These are phyloP conservation scores for Uria aalge DNA, from an alignment of 2,113 vertebrate species.

Conservation along the genomic window DNA sequence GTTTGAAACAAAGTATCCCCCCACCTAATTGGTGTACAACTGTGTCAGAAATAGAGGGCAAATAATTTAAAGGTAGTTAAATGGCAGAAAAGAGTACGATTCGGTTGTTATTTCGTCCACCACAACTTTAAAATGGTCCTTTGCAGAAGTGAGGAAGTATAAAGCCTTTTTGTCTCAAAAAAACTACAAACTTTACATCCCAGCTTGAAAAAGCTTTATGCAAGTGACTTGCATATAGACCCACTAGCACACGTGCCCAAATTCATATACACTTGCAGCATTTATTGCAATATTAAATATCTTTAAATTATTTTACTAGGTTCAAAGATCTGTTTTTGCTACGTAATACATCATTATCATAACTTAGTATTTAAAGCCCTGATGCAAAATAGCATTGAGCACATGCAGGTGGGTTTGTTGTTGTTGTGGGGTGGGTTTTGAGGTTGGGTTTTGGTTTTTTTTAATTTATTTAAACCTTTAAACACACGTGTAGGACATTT, in stretches of 20 bases:
- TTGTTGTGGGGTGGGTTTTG: not conserved
- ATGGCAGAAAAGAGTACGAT: not conserved
- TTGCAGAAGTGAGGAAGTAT: not conserved
- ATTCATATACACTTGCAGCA: not conserved
- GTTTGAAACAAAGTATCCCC: slow-evolving; percentile 61
- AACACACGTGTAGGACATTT: not conserved
- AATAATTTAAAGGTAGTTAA: slow-evolving; percentile 30
- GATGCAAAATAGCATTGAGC: not conserved
- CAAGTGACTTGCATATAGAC: not conserved
- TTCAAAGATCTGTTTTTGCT: not conserved
- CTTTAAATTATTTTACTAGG: not conserved
- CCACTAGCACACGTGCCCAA: not conserved
- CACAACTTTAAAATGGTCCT: not conserved
- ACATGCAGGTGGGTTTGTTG: not conserved
- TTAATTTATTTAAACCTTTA: not conserved
- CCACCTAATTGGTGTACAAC: slow-evolving; percentile 45
- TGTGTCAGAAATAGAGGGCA: not conserved
- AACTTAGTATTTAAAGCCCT: not conserved
- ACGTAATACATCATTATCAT: not conserved
- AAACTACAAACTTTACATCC: not conserved
- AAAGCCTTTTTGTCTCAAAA: not conserved
- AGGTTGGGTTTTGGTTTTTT: not conserved
- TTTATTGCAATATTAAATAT: not conserved
- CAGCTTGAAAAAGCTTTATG: not conserved
- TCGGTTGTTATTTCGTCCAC: not conserved